Base-by-base conservation (phyloP, 1,140 invertebrate genomes). In the Micrasema longulum region DNA sequence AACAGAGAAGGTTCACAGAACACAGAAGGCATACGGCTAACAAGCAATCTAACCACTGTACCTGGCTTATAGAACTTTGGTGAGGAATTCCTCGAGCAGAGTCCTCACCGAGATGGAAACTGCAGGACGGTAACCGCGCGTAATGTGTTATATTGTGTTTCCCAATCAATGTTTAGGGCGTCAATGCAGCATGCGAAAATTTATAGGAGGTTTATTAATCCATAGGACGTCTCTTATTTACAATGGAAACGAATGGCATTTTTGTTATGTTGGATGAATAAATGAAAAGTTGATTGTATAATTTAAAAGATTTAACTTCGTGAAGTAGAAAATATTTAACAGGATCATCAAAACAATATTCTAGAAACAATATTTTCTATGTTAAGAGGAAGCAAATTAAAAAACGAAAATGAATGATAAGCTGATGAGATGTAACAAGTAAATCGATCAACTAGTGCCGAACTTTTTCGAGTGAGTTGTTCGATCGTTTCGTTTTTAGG, bases 41-140 rank as follows among this genome's bases (percentile, higher is more conserved):
- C 80, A 86, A 82, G 81, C 83, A 85, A 79, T 86, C 83, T 75
- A 85, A 78, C 83, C 83, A 85, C 80, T 81, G 82, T 84, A 85
- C 84, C 83, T 68, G 65, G 52, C 67, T 74, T 38, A 71, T 52
- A 26, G 73, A 67, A 71, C 60, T 74, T 9, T 60, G 73, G 63
- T 45, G 63, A 22, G 52, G 68, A 18, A 66, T 35, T 14, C 45
- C 31, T 31, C 64, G 31, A 43, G 80, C 80, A 60, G 83, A 75
- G 76, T 78, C 71, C 65, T 78, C 77, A 43, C 83, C 82, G 79
- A 85, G 80, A 77, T 85, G 84, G 79, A 84, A 84, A 82, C 84
- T 85, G 83, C 78, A 64, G 22, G 55, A 31, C 57, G n/a, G n/a
- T n/a, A n/a, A n/a, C n/a, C n/a, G n/a, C 62, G 20, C 18, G 57